phyloP scores from a whole-genome alignment of 2,888 invertebrate species.

The Mimas tiliae region DNA sequence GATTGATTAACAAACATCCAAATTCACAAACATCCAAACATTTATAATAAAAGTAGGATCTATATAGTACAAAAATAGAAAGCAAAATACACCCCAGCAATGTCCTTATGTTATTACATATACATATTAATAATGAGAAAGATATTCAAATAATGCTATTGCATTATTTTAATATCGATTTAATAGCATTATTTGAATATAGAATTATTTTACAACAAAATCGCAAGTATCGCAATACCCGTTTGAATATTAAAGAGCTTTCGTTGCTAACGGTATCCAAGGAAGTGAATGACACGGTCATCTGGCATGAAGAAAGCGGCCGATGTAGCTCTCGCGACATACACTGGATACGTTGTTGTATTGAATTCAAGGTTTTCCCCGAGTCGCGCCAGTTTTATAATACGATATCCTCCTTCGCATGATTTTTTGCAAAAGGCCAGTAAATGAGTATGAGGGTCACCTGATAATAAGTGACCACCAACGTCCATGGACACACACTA shows the following conservation, averaged over 20 bases:
- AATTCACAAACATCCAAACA: no score
- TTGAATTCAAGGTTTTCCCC: constrained; percentile 21
- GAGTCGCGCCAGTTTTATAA: constrained; percentile 4
- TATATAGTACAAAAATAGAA: no score
- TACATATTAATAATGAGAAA: no score
- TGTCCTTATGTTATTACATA: no score
- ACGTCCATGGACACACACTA: no score
- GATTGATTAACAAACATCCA: no score
- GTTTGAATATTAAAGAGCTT: not conserved
- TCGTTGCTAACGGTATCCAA: constrained; percentile 28
- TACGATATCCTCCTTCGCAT: constrained; percentile 1
- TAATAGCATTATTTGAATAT: no score
- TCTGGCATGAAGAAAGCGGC: constrained; percentile 47
- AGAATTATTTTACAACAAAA: not conserved
- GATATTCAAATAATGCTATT: no score
- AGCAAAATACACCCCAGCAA: no score
- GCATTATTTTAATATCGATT: no score
- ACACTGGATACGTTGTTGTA: not conserved
- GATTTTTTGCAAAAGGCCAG: not conserved
- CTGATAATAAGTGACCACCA: not conserved
- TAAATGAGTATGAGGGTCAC: not conserved
- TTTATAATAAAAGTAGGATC: no score
- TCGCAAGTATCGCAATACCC: not conserved
- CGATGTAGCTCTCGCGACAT: constrained; percentile 51
- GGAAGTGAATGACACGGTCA: constrained; percentile 50